Evolutionary conservation across 1,140 invertebrate species (phyloP).

Genomic region (Lepidurus packardi): DNA sequence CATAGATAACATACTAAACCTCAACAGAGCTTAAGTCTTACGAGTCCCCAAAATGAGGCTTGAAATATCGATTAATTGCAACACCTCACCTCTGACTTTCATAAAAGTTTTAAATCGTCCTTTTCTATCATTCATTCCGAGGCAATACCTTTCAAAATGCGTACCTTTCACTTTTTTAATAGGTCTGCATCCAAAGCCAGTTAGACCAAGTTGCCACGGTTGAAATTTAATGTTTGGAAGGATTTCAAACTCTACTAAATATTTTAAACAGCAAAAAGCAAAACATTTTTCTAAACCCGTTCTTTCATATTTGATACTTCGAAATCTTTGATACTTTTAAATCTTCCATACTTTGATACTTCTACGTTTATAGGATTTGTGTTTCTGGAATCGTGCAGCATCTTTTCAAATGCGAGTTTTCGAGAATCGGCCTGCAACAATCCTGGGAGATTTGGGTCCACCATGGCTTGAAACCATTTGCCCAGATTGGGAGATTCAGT

Average conservation of each 20-base stretch:
- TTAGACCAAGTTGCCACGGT: too few species aligned
- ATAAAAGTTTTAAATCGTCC: neutral
- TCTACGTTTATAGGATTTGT: slow-evolving; percentile 49
- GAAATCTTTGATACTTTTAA: too few species aligned
- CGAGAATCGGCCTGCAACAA: slow-evolving; percentile 46
- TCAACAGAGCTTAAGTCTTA: neutral
- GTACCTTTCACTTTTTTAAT: too few species aligned
- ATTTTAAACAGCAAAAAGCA: too few species aligned
- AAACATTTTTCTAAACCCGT: too few species aligned
- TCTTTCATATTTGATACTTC: too few species aligned
- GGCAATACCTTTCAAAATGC: too few species aligned
- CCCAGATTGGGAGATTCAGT: slow-evolving; percentile 43
- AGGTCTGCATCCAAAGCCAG: too few species aligned
- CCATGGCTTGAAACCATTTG: slow-evolving; percentile 41
- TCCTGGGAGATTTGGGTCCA: slow-evolving; percentile 44
- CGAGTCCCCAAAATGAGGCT: neutral
- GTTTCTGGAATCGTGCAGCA: slow-evolving; percentile 45
- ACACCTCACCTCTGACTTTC: neutral
- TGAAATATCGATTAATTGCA: neutral
- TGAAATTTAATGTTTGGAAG: too few species aligned
- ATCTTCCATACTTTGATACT: too few species aligned
- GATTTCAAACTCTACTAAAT: too few species aligned
- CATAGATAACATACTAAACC: neutral
- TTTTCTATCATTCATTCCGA: neutral
- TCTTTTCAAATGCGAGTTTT: slow-evolving; percentile 44